These are phyloP conservation scores for Calephelis virginiensis DNA, from an alignment of 1,140 invertebrate species.

Conservation along the genomic window DNA sequence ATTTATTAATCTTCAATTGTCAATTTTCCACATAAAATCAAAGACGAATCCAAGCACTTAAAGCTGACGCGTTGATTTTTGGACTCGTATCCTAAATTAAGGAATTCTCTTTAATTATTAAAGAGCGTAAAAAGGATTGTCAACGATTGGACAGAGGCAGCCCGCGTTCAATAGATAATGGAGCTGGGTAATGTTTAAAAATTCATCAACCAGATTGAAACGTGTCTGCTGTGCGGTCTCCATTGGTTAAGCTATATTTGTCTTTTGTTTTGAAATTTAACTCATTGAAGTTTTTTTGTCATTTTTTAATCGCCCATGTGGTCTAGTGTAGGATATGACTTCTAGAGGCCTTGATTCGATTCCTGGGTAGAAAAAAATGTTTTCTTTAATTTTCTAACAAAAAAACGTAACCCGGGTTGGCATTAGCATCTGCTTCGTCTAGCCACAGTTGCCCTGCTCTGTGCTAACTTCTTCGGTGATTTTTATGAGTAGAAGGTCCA, in stretches of 20 bases:
- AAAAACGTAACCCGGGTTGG: too few species aligned
- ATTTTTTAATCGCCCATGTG: too few species aligned
- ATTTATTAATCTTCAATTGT: too few species aligned
- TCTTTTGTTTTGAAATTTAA: background rate
- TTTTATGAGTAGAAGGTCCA: too few species aligned
- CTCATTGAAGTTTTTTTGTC: background rate
- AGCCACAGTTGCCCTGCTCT: too few species aligned
- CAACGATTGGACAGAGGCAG: slow-evolving; percentile 67
- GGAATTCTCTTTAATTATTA: slow-evolving; percentile 74
- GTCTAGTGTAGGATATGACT: too few species aligned
- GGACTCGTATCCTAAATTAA: slow-evolving; percentile 64
- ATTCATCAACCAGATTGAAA: slow-evolving; percentile 62
- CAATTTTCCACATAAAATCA: background rate
- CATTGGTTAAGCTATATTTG: background rate
- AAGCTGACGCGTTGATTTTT: slow-evolving; percentile 36
- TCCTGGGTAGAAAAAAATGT: too few species aligned
- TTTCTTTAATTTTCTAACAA: too few species aligned
- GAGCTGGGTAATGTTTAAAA: slow-evolving; percentile 73
- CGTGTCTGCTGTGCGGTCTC: slow-evolving; percentile 4
- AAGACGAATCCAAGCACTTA: slow-evolving; percentile 13
- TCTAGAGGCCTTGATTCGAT: too few species aligned
- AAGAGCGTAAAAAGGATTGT: slow-evolving; percentile 72
- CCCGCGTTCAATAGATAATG: slow-evolving; percentile 69
- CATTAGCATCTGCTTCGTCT: too few species aligned
- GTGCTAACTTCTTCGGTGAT: too few species aligned